Conservation (phyloP, 2,888 invertebrate species). For the Epirrhoe alternata region DNA sequence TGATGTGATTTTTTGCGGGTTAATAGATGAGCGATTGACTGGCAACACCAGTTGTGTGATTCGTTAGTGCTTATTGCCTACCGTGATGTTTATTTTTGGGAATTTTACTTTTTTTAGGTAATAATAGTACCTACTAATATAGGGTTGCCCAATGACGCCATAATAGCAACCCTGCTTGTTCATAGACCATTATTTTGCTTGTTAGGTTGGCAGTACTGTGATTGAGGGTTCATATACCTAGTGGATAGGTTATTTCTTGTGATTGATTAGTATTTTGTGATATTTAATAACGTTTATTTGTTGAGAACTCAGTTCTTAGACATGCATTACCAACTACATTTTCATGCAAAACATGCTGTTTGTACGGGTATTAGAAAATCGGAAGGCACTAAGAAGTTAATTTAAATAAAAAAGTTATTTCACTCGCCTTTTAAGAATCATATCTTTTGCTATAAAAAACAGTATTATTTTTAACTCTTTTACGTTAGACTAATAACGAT, state of each 20-base stretch:
- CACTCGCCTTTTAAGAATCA: too few species aligned
- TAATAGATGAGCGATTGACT: background rate
- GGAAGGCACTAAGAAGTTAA: background rate
- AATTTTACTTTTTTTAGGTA: background rate
- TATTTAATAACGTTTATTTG: background rate
- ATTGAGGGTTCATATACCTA: slow-evolving; percentile 5
- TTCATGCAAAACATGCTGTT: slow-evolving; percentile 22
- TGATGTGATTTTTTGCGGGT: background rate
- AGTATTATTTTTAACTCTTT: too few species aligned
- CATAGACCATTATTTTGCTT: background rate
- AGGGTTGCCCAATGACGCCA: too few species aligned
- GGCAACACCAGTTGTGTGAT: background rate
- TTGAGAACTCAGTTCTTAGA: background rate
- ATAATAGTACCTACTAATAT: too few species aligned
- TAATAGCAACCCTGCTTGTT: background rate
- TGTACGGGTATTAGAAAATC: background rate
- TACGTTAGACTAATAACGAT: too few species aligned
- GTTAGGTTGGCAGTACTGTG: slow-evolving; percentile 23
- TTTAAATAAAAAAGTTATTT: too few species aligned
- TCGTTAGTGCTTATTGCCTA: background rate
- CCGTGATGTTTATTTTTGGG: background rate
- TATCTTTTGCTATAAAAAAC: background rate
- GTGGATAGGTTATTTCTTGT: slow-evolving; percentile 20
- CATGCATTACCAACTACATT: slow-evolving; percentile 5
- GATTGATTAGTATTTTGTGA: slow-evolving; percentile 10